These are phyloP conservation scores for Pteria penguin DNA, from an alignment of 2,888 invertebrate species.

Conservation along the genomic window DNA sequence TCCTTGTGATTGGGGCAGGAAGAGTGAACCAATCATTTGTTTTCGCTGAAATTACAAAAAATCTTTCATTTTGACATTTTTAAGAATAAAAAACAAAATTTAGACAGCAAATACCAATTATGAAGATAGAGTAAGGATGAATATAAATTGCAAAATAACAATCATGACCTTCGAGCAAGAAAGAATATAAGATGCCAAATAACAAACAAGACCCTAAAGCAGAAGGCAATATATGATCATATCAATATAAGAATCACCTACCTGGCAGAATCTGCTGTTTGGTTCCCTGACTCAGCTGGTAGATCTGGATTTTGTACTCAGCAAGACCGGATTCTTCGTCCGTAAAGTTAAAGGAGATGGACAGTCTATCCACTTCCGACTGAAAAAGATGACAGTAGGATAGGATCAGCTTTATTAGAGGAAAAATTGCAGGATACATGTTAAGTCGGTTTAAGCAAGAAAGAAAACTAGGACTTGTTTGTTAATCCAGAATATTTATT, in stretches of 20 bases:
- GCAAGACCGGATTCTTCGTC: constrained; percentile 64
- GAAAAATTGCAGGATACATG: constrained; percentile 7
- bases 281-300: constrained; percentile 54
- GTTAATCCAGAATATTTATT: too few species aligned
- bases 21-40: constrained; percentile 23
- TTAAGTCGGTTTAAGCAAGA: neutral
- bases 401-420: too few species aligned
- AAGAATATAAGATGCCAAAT: too few species aligned
- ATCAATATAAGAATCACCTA: too few species aligned
- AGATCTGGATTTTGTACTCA: constrained; percentile 58
- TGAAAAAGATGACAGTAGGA: constrained; percentile 27
- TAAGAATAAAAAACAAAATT: neutral
- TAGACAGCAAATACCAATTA: neutral
- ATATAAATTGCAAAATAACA: neutral
- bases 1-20: neutral
- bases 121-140: neutral
- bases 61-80: too few species aligned
- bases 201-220: too few species aligned
- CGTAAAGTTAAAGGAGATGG: constrained; percentile 56
- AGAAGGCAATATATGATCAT: too few species aligned
- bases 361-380: constrained; percentile 40
- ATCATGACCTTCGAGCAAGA: too few species aligned
- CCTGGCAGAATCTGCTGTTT: constrained; percentile 57
- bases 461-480: neutral
- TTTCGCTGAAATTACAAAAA: constrained; percentile 33